phyloP scores from a whole-genome alignment of 2,113 vertebrate species.

The Lichenostomus cassidix region DNA sequence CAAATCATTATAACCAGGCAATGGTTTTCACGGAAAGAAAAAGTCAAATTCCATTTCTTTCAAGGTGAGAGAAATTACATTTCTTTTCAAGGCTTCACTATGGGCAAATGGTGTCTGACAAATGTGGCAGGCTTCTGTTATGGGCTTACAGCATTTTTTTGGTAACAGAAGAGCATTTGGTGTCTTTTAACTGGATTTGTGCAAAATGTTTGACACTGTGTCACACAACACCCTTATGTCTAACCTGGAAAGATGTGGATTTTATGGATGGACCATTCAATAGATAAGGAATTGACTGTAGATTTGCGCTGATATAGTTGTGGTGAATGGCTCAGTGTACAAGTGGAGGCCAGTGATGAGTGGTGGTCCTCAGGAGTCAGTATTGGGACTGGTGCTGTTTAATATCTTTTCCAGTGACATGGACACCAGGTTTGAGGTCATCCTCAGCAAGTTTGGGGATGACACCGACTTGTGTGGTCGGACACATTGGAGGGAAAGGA shows the following conservation, averaged over 20 bases:
- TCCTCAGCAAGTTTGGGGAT: neutral
- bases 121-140: neutral
- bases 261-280: neutral
- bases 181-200: neutral
- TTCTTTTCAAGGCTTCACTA: neutral
- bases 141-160: neutral
- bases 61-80: neutral
- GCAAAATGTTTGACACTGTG: neutral
- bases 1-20: slow-evolving; percentile 4
- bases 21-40: neutral
- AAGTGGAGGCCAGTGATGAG: neutral
- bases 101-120: neutral
- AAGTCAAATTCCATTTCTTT: slow-evolving; percentile 17
- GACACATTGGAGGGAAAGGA: neutral
- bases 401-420: neutral
- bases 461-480: rapidly evolving
- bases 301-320: neutral
- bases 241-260: neutral
- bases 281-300: neutral
- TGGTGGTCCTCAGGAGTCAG: neutral
- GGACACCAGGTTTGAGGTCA: neutral
- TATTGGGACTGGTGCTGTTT: neutral
- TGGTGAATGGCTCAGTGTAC: neutral
- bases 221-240: neutral
- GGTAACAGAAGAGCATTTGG: neutral